Percentiles rank a stretch among this genome's conserved stretches.
phyloP scores from a whole-genome alignment of 2,888 invertebrate genomes.

The Nemapogon koenigi region DNA sequence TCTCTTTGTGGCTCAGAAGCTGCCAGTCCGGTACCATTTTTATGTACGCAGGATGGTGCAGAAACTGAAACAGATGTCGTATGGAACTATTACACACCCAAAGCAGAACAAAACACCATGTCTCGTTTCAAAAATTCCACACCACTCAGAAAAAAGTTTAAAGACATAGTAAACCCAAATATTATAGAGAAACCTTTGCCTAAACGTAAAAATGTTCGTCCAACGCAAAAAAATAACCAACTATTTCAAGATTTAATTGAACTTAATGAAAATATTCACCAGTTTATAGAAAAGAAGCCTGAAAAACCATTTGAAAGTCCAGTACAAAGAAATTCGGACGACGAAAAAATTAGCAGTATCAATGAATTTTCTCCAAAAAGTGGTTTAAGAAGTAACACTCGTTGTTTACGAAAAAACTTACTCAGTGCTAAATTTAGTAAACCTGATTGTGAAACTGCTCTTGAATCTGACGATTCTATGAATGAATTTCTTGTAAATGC shows the following conservation, averaged over 20 bases:
- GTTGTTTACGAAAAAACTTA: conserved; percentile 46
- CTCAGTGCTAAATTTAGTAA: conserved; percentile 48
- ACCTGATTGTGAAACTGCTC: conserved; percentile 38
- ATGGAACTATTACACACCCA: conserved; percentile 60
- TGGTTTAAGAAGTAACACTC: conserved; percentile 29
- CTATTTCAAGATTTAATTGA: conserved; percentile 48
- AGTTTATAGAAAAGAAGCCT: conserved; percentile 35
- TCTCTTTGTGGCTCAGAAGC: conserved; percentile 48
- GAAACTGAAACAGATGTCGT: conserved; percentile 56
- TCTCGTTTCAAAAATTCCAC: conserved; percentile 39
- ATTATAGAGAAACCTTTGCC: conserved; percentile 34
- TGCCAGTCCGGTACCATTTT: conserved; percentile 52
- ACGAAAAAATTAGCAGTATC: conserved; percentile 43
- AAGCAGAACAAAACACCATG: conserved; percentile 31
- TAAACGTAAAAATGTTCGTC: conserved; percentile 32
- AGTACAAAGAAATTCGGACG: too few species aligned
- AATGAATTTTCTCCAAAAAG: conserved; percentile 43
- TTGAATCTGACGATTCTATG: conserved; percentile 59
- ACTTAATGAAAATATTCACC: conserved; percentile 48
- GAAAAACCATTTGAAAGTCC: conserved; percentile 30
- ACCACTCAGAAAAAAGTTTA: conserved; percentile 41
- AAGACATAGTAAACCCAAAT: conserved; percentile 31
- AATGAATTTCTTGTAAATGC: conserved; percentile 55
- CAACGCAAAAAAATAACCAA: conserved; percentile 40
- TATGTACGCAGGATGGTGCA: conserved; percentile 56